These are phyloP conservation scores for Lampris megalopsis DNA, from an alignment of 2,113 vertebrate genomes.

Conservation along the genomic window DNA sequence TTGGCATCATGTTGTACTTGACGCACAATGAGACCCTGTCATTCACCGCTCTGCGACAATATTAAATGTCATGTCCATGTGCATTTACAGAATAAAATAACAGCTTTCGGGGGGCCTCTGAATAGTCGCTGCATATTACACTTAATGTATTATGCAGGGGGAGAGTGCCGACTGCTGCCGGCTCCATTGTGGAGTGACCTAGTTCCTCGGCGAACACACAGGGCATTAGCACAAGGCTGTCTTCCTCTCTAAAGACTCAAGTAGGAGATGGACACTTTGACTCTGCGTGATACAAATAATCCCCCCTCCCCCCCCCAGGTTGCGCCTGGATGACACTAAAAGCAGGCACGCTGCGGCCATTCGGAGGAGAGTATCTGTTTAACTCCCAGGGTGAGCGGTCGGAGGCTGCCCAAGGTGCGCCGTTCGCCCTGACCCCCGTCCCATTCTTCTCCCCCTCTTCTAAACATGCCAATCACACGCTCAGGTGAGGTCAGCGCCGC, in stretches of 20 bases:
- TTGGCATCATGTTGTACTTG: conserved; percentile 91
- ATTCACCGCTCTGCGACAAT: conserved; percentile 92
- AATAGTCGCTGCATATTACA: conserved; percentile 93
- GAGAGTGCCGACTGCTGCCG: conserved; percentile 90
- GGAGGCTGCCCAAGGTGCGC: conserved; percentile 71
- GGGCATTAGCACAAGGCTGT: conserved; percentile 80
- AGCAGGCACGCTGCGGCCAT: conserved; percentile 75
- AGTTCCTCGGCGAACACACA: conserved; percentile 88
- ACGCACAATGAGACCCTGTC: conserved; percentile 94
- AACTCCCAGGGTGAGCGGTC: conserved; percentile 74
- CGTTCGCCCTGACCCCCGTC: conserved; percentile 52
- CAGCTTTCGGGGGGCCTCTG: conserved; percentile 87
- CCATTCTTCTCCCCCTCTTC: conserved; percentile 62
- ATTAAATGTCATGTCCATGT: conserved; percentile 98
- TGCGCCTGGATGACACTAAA: conserved; percentile 75
- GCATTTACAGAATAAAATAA: conserved; percentile 96
- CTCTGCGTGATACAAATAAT: conserved; percentile 85
- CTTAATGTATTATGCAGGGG: conserved; percentile 98
- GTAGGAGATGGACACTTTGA: conserved; percentile 83
- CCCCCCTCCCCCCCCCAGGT: conserved; percentile 51
- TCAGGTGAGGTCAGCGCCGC: conserved; percentile 68
- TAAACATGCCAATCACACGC: conserved; percentile 67
- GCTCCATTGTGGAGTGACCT: conserved; percentile 97
- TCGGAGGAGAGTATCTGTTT: conserved; percentile 75
- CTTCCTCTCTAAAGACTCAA: conserved; percentile 82